Evolutionary conservation across 2,797 vertebrate genomes (phyloP).

Genomic region (Cossypha dichroa): DNA sequence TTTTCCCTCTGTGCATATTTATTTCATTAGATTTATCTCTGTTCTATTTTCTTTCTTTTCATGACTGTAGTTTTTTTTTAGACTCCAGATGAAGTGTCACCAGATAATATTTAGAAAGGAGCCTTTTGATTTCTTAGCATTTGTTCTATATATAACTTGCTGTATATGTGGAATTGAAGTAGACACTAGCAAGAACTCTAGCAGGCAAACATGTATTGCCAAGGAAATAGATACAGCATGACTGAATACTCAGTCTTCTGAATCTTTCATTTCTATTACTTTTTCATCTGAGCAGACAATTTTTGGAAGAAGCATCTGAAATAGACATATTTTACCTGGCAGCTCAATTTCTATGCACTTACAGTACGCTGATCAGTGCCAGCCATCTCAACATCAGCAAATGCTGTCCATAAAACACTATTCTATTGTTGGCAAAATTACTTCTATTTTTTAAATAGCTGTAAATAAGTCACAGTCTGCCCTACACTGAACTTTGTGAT

Average conservation of each 20-base stretch:
- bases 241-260: neutral
- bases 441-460: neutral
- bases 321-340: neutral
- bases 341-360: neutral
- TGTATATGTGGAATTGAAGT: neutral
- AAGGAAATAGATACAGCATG: neutral
- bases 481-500: neutral
- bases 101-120: slow-evolving; percentile 22
- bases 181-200: neutral
- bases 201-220: neutral
- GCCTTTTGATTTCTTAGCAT: neutral
- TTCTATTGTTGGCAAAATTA: neutral
- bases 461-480: neutral
- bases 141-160: slow-evolving; percentile 13
- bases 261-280: neutral
- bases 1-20: slow-evolving; percentile 9
- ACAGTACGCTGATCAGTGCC: neutral
- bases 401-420: neutral
- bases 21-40: slow-evolving; percentile 9
- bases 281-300: neutral
- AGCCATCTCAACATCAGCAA: neutral
- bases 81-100: slow-evolving; percentile 18
- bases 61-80: neutral
- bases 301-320: neutral
- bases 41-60: slow-evolving; percentile 22